Conservation (phyloP, 1,140 invertebrate genomes). For the Palaemon carinicauda region DNA sequence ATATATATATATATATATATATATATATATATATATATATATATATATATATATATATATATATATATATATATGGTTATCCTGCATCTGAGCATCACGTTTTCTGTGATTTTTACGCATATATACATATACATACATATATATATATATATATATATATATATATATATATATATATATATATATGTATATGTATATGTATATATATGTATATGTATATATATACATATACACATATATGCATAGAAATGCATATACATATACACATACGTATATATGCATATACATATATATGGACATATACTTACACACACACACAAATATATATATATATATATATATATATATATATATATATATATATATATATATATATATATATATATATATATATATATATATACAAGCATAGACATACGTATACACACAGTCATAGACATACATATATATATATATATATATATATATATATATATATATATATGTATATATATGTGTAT, state of each 20-base stretch:
- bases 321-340: neutral
- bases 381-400: neutral
- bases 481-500: neutral
- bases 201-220: neutral
- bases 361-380: neutral
- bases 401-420: neutral
- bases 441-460: neutral
- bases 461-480: neutral
- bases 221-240: neutral
- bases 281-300: neutral
- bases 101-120: too few relatives aligned
- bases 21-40: too few relatives aligned
- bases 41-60: too few relatives aligned
- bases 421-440: neutral
- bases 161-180: conserved; percentile 2
- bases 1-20: too few relatives aligned
- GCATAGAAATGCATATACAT: neutral
- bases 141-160: neutral
- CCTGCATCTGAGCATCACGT: too few relatives aligned
- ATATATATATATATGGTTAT: too few relatives aligned
- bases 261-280: neutral
- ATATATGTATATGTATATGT: neutral
- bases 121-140: too few relatives aligned
- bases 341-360: neutral
- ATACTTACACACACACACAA: neutral